phyloP scores from a whole-genome alignment of 2,113 vertebrate genomes.

The Pogonocichla stellata region DNA sequence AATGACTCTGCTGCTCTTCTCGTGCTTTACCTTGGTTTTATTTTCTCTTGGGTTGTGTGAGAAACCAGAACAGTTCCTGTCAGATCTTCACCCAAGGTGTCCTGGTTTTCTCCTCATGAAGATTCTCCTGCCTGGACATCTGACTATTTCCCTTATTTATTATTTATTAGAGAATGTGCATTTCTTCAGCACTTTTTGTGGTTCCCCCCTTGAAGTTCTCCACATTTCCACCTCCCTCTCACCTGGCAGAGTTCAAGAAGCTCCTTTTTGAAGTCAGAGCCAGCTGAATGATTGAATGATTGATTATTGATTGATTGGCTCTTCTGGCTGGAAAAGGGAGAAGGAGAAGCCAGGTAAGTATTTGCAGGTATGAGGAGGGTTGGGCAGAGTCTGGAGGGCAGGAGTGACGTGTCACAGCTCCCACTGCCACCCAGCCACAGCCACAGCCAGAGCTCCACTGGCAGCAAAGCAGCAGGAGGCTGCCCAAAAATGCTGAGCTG shows the following conservation, averaged over 20 bases:
- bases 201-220: background rate
- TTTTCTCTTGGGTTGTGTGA: background rate
- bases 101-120: background rate
- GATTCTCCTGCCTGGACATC: background rate
- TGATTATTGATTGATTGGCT: too few relatives aligned
- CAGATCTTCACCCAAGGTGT: background rate
- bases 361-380: background rate
- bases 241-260: fast-evolving
- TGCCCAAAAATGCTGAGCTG: background rate
- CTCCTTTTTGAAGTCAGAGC: background rate
- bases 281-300: background rate
- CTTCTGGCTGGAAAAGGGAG: background rate
- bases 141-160: background rate
- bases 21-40: background rate
- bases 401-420: background rate
- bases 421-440: background rate
- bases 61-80: background rate
- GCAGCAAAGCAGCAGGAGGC: background rate
- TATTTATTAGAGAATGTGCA: background rate
- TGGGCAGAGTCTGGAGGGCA: background rate
- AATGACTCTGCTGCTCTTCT: background rate
- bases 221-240: background rate
- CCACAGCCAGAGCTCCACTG: background rate
- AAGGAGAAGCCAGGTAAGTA: background rate
- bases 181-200: background rate